Base-by-base conservation (phyloP, 2,888 invertebrate genomes). In the Fragum fragum region DNA sequence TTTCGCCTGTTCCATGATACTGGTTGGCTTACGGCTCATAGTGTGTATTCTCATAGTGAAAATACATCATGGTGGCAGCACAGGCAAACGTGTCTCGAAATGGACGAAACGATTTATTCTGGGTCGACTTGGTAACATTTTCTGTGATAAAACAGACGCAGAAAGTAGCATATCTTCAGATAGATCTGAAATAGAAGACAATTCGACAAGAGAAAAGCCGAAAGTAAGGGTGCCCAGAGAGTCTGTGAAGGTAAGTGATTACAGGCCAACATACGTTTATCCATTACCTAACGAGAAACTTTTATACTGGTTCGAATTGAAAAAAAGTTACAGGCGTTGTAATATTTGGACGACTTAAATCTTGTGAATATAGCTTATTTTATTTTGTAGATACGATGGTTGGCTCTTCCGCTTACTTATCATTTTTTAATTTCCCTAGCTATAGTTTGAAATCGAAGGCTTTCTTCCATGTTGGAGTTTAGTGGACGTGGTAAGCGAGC, bases 91-190 rank as follows among this genome's bases (percentile, higher is more conserved):
- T 28, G 61, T 61, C 7, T 29, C 61, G 32, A n/a, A 61, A 14
- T 61, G 61, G 61, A 18, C 61, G 14, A 29, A n/a, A 2, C 26
- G 29, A 32, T n/a, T 14, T 32, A 32, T 61, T 61, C 14, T 57
- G 28, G 57, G 26, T 26, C 57, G 57, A 23, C 57, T 57, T 23
- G 57, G 57, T 28, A 57, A 23, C 7, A 18, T 57, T 28, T 61
- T 61, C 61, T 61, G 61, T 32, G 61, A 61, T 32, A 61, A 61
- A 32, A 18, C 61, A 16, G 61, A 61, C n/a, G 16, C 61, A 1
- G 61, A 57, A 3, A 57, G 26, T 3, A 23, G 26, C 3, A 23
- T 28, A 26, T 57, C 57, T 14, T 28, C 57, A 26, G 57, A 57
- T 7, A 23, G 28, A 26, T 26, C 18, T 57, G 26, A 57, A 14